These are phyloP conservation scores for Phytoseiulus persimilis DNA, from an alignment of 2,888 invertebrate species.

Conservation along the genomic window DNA sequence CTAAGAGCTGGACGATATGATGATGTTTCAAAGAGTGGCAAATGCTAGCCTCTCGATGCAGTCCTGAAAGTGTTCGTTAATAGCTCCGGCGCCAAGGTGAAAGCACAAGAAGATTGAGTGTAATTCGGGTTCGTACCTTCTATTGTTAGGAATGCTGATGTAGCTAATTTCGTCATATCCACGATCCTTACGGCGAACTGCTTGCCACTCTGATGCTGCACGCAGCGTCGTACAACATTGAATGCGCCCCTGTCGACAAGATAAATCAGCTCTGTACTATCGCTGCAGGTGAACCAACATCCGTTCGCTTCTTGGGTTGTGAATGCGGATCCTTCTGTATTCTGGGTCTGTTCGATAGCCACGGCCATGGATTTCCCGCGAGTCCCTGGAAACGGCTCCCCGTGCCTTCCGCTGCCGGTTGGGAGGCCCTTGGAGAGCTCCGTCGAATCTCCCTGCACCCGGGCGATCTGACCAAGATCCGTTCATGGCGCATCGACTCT, in stretches of 20 bases:
- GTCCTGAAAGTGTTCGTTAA: not conserved
- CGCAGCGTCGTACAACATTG: conserved; percentile 86
- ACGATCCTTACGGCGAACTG: conserved; percentile 97
- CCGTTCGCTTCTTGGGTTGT: no score
- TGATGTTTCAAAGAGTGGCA: conserved; percentile 98
- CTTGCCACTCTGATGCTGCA: conserved; percentile 84
- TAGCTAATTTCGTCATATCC: conserved; percentile 91
- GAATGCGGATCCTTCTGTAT: no score
- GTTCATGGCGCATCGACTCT: no score
- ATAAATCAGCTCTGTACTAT: no score
- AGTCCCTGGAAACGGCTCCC: no score
- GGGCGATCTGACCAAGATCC: no score
- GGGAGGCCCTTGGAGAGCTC: no score
- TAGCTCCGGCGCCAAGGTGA: not conserved
- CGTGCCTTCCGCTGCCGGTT: no score
- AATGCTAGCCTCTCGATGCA: conserved; percentile 47
- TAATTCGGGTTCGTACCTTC: conserved; percentile 62
- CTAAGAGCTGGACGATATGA: conserved; percentile 92
- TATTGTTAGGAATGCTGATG: conserved; percentile 88
- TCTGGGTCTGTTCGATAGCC: no score
- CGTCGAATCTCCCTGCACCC: no score
- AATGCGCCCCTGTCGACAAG: conserved; percentile 65
- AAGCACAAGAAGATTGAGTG: not conserved
- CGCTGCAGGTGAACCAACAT: no score
- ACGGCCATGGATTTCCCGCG: no score